These are phyloP conservation scores for Stomatorhinus walkeri DNA, from an alignment of 2,797 vertebrate species.

Conservation along the genomic window DNA sequence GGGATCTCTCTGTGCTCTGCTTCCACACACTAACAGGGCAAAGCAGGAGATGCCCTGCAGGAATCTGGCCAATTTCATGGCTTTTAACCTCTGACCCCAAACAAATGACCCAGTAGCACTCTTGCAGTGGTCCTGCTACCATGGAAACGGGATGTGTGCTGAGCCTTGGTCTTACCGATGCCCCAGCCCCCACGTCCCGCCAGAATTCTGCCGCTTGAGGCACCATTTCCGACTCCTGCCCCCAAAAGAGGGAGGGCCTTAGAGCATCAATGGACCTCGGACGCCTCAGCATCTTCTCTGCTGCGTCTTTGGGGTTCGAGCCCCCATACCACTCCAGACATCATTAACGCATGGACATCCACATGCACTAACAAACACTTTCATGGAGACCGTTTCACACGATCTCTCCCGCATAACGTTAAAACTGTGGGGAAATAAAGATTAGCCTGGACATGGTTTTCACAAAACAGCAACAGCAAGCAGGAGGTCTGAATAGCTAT, in stretches of 20 bases:
- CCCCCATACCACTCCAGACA: background rate
- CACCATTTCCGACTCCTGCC: background rate
- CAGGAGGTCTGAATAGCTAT: background rate
- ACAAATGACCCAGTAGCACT: background rate
- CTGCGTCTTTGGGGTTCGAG: background rate
- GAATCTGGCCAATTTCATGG: slow-evolving; percentile 18
- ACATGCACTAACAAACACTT: slow-evolving; percentile 17
- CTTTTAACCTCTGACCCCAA: slow-evolving; percentile 22
- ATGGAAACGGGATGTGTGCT: background rate
- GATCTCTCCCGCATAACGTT: background rate
- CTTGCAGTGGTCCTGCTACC: background rate
- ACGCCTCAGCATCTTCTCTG: background rate
- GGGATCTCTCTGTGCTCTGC: background rate
- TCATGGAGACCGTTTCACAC: background rate
- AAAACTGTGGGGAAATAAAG: background rate
- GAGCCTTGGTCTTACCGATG: background rate
- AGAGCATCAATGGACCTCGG: background rate
- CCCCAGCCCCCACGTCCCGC: background rate
- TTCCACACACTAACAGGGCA: background rate
- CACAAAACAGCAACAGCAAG: background rate
- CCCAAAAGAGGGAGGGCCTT: background rate
- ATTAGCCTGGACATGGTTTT: background rate
- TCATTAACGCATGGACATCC: slow-evolving; percentile 20
- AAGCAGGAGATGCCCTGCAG: slow-evolving; percentile 10
- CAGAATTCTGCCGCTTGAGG: background rate